Base-by-base conservation (phyloP, 2,113 vertebrate genomes). In the Arvicanthis niloticus region DNA sequence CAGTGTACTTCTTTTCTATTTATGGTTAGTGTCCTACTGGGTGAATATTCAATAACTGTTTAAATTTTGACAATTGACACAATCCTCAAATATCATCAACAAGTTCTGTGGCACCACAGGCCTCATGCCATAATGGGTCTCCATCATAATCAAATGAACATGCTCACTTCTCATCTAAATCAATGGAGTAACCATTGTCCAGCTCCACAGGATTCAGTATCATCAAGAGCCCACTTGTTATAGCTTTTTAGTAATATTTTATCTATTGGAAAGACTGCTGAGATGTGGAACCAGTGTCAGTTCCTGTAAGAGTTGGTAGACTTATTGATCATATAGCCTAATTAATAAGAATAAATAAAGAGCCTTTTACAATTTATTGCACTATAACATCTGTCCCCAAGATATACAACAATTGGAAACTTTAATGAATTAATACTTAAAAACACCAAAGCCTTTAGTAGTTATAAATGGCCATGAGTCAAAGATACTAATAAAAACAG, bases 201-300 rank as follows among this genome's bases (percentile, higher is more conserved):
- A 91, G 34, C 3, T 37, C 4, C 48, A 82, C 3, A 94, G 34
- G 26, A 91, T 95, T n/a, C 45, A 21, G 17, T 94, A 62, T 87
- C 40, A 81, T 62, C 26, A 76, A 91, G 31, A 88, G 4, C 6
- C 37, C 65, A 96, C 92, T 96, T 93, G 31, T 13, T 70, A n/a
- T 26, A 95, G 31, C 16, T 91, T 93, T 94, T 82, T 37, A 91
- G 51, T 93, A 78, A 42, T 96, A 94, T 89, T 94, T 97, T 94
- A 89, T 91, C 90, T 87, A 53, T 73, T 68, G 37, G 90, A 37
- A 45, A 93, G 34, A 93, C 9, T 17, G 34, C 2, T 51, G 70
- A 93, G 51, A 15, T n/a, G 93, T 97, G 95, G 84, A 80, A 4
- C 5, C 73, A 7, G 26, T 7, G 4, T 80, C 62, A 80, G 0